A percentile compares a stretch with the other conserved stretches of the same genome.
Evolutionary conservation across 2,888 invertebrate genomes (phyloP).

Genomic region (Thymelicus acteon): DNA sequence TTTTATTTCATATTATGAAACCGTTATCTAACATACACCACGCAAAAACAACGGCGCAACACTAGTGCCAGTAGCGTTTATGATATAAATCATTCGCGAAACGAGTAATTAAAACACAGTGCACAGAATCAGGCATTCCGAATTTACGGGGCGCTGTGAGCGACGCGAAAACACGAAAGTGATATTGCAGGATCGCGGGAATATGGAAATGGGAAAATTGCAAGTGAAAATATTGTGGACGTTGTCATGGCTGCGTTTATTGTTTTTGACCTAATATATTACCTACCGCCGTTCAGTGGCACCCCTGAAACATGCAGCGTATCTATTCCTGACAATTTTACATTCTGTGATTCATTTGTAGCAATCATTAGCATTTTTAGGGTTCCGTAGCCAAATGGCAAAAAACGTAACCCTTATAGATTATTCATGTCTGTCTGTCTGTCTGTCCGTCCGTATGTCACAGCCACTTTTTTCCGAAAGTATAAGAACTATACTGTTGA

Average conservation of each 20-base stretch:
- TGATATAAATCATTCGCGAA: constrained; percentile 80
- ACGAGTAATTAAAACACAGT: constrained; percentile 84
- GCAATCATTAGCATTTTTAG: not conserved
- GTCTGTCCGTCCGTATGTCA: too few relatives aligned
- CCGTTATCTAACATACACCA: constrained; percentile 19
- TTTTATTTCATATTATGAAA: constrained; percentile 5
- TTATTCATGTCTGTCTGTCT: too few relatives aligned
- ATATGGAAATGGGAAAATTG: constrained; percentile 52
- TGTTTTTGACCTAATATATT: constrained; percentile 36
- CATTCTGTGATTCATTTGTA: not conserved
- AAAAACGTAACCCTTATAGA: too few relatives aligned
- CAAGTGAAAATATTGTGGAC: constrained; percentile 45
- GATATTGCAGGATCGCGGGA: constrained; percentile 55
- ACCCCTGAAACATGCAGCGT: not conserved
- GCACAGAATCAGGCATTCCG: constrained; percentile 77
- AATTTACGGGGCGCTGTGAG: constrained; percentile 63
- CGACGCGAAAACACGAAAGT: constrained; percentile 59
- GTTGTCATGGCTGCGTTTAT: constrained; percentile 32
- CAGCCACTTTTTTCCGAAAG: too few relatives aligned
- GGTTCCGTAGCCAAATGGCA: too few relatives aligned
- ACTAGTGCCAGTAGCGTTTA: constrained; percentile 62
- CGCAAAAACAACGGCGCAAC: constrained; percentile 51
- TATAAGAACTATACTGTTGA: too few relatives aligned
- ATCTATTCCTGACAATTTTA: not conserved
- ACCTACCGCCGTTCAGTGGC: constrained; percentile 16